A percentile compares a stretch with the other conserved stretches of the same genome.
Conservation (phyloP, 2,888 invertebrate genomes). For the Parnassius glacialis region DNA sequence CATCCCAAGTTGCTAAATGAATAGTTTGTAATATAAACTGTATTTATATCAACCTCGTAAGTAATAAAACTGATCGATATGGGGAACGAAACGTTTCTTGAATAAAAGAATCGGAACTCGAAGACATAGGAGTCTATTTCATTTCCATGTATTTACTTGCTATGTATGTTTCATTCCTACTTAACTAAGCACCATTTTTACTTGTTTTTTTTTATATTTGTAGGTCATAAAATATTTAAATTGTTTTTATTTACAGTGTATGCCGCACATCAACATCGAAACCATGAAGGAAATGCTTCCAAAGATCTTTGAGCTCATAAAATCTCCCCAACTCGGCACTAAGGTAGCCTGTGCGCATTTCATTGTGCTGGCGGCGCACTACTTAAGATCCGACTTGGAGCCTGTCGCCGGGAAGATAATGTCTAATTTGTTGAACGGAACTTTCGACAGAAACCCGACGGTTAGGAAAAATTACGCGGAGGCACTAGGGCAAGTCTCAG, state of each 20-base stretch:
- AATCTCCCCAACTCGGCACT: slow-evolving; percentile 91
- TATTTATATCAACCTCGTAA: too few species aligned
- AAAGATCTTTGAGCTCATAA: slow-evolving; percentile 89
- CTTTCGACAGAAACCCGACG: slow-evolving; percentile 91
- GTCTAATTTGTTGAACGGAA: slow-evolving; percentile 84
- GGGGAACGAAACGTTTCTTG: too few species aligned
- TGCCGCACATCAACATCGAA: slow-evolving; percentile 87
- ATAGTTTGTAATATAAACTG: too few species aligned
- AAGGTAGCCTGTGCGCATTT: slow-evolving; percentile 91
- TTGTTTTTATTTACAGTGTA: slow-evolving; percentile 61
- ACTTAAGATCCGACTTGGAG: slow-evolving; percentile 77
- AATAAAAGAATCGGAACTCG: too few species aligned
- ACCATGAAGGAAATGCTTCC: slow-evolving; percentile 91
- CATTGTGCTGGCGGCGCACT: slow-evolving; percentile 84
- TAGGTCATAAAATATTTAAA: too few species aligned
- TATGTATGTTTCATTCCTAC: too few species aligned
- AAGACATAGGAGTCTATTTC: too few species aligned
- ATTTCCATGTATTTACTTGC: too few species aligned
- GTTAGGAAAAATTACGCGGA: slow-evolving; percentile 92
- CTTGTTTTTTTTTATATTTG: too few species aligned
- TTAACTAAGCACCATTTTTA: too few species aligned
- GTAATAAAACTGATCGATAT: too few species aligned
- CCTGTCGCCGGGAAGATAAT: slow-evolving; percentile 82
- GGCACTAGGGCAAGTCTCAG: slow-evolving; percentile 91
- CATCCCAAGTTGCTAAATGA: too few species aligned